phyloP scores from a whole-genome alignment of 2,888 invertebrate species.

The Athetis lepigone region DNA sequence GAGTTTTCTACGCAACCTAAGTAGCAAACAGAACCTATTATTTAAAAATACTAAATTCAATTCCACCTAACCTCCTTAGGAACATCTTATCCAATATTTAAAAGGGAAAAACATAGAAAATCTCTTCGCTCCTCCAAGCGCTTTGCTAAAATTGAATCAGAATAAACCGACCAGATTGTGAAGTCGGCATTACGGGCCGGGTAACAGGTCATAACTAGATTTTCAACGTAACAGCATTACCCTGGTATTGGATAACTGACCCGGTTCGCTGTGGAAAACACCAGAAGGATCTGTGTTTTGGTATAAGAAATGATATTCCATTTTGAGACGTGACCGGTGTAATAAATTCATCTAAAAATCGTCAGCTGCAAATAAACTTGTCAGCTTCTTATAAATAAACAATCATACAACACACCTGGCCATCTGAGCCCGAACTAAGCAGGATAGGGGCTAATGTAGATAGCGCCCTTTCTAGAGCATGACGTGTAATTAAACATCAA shows the following conservation, averaged over 20 bases:
- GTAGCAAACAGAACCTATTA: too few relatives aligned
- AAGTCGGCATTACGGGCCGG: slow-evolving; percentile 23
- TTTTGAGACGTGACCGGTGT: too few relatives aligned
- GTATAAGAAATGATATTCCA: background rate
- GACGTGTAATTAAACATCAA: too few relatives aligned
- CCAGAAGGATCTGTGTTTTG: background rate
- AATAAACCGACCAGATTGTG: slow-evolving; percentile 27
- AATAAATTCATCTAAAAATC: too few relatives aligned
- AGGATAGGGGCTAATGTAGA: too few relatives aligned
- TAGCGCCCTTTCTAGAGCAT: too few relatives aligned
- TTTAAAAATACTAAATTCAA: background rate
- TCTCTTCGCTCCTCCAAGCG: slow-evolving; percentile 10
- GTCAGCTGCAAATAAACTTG: too few relatives aligned
- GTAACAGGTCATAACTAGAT: slow-evolving; percentile 40
- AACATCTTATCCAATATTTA: slow-evolving; percentile 3
- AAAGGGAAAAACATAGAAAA: slow-evolving; percentile 9
- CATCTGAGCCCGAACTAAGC: too few relatives aligned
- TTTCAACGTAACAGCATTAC: slow-evolving; percentile 48
- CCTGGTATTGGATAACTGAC: slow-evolving; percentile 33
- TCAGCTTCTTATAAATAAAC: too few relatives aligned
- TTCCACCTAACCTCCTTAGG: background rate
- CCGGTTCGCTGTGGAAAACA: slow-evolving; percentile 38
- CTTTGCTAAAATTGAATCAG: slow-evolving; percentile 49
- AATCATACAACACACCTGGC: too few relatives aligned
- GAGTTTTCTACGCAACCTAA: too few relatives aligned